Base-by-base conservation (phyloP, 2,888 invertebrate genomes). In the Disparrhopalites patrizii region DNA sequence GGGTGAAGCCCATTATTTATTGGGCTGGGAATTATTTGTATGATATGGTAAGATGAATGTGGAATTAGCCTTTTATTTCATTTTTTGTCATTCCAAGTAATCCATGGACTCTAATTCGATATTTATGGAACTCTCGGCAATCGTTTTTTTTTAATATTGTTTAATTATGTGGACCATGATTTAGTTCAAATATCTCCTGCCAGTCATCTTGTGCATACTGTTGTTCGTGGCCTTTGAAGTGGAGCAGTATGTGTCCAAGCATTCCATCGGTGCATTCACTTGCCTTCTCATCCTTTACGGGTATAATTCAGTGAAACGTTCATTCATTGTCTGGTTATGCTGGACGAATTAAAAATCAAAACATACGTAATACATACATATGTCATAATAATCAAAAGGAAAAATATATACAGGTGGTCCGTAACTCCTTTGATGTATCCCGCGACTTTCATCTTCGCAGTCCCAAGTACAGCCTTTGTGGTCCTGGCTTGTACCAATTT, bases 401-500 rank as follows among this genome's bases (percentile, higher is more conserved):
- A n/a, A n/a, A n/a, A n/a, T n/a, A n/a, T n/a, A n/a, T n/a, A 3
- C 78, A 88, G 89, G 3, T 87, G 85, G 82, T 84, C 88, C 0
- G 85, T 86, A 72, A 84, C 86, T 40, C 85, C 85, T 4, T 79
- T 89, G 75, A 85, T 87, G 76, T 91, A 93, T 81, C 83, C 90
- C 25, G 80, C 83, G 23, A 89, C 90, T 78, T 89, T 88, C 78
- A 65, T 85, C 63, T 93, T 93, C 81, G 79, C 80, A 23, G 87
- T 91, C 70, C 85, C 93, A 3, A 90, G 90, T 76, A 83, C 91
- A 60, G 90, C 92, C 30, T 92, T 91, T 80, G 91, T 93, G 79
- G 82, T 87, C 10, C 83, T 93, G 70, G 89, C 90, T 76, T 89
- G 90, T 76, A 81, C 86, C 36, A 91, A 91, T 79, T 84, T 91